A percentile compares a stretch with the other conserved stretches of the same genome.
These are phyloP conservation scores for Eupleurogrammus muticus DNA, from an alignment of 2,797 vertebrate genomes.

Conservation along the genomic window DNA sequence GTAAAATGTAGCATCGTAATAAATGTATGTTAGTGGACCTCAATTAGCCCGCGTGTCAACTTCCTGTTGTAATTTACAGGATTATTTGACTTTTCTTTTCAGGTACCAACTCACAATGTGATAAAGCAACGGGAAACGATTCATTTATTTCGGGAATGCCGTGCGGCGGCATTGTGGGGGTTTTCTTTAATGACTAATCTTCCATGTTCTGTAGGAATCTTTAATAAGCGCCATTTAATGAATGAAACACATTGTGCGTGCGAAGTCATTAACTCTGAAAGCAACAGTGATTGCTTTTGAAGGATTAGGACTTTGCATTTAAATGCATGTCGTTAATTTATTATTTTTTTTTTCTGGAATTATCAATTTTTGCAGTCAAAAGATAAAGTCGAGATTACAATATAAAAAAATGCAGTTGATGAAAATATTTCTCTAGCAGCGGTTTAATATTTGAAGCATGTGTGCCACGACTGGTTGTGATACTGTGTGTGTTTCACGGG, in stretches of 20 bases:
- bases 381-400: constrained; percentile 64
- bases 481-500: not conserved
- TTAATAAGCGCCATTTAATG: constrained; percentile 78
- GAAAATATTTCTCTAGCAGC: constrained; percentile 33
- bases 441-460: constrained; percentile 18
- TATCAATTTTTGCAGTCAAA: constrained; percentile 48
- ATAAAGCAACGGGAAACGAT: constrained; percentile 59
- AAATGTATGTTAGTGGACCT: constrained; percentile 3
- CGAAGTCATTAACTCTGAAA: constrained; percentile 80
- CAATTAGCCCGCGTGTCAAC: constrained; percentile 28
- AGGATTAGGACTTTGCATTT: constrained; percentile 75
- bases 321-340: constrained; percentile 52
- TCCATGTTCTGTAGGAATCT: constrained; percentile 69
- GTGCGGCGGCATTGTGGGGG: constrained; percentile 54
- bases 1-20: too few relatives aligned
- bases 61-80: constrained; percentile 55
- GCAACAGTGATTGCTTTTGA: constrained; percentile 77
- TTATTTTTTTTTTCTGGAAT: constrained; percentile 53
- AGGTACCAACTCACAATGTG: constrained; percentile 42
- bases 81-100: constrained; percentile 66
- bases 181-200: constrained; percentile 76
- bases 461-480: not conserved
- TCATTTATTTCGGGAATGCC: constrained; percentile 64
- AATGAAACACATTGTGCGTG: constrained; percentile 76
- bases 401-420: constrained; percentile 52